A percentile compares a stretch with the other conserved stretches of the same genome.
These are phyloP conservation scores for Desmodus rotundus DNA, from an alignment of 2,113 vertebrate genomes.

Conservation along the genomic window DNA sequence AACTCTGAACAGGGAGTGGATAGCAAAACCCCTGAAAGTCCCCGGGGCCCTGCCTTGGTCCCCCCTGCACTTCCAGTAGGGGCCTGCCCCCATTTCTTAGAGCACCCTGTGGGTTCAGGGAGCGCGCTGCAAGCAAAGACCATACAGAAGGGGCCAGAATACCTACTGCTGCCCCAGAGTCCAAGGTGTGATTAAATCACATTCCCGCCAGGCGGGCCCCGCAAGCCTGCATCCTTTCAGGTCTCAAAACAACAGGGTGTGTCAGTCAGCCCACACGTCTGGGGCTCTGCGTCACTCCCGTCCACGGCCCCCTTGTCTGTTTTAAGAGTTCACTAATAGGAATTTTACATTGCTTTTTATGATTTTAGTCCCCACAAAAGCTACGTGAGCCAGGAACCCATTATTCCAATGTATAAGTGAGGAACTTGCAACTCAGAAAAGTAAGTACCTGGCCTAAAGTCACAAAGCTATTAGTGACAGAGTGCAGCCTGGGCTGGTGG, in stretches of 20 bases:
- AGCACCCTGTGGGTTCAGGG: neutral
- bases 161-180: neutral
- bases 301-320: neutral
- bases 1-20: neutral
- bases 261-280: neutral
- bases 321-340: neutral
- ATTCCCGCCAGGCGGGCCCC: fast-evolving
- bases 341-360: neutral
- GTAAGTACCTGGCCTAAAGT: slow-evolving; percentile 31
- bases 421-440: neutral
- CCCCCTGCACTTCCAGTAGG: fast-evolving
- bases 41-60: fast-evolving
- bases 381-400: neutral
- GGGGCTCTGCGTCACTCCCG: neutral
- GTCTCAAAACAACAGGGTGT: neutral
- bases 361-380: slow-evolving; percentile 28
- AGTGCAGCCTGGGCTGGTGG: neutral
- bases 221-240: neutral
- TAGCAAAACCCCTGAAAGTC: neutral
- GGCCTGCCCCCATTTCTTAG: neutral
- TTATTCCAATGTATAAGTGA: neutral
- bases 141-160: neutral
- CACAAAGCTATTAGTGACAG: neutral
- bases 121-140: fast-evolving
- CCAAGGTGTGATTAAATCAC: neutral